Base-by-base conservation (phyloP, 2,797 vertebrate species). In the Amphiprion clarkii region DNA sequence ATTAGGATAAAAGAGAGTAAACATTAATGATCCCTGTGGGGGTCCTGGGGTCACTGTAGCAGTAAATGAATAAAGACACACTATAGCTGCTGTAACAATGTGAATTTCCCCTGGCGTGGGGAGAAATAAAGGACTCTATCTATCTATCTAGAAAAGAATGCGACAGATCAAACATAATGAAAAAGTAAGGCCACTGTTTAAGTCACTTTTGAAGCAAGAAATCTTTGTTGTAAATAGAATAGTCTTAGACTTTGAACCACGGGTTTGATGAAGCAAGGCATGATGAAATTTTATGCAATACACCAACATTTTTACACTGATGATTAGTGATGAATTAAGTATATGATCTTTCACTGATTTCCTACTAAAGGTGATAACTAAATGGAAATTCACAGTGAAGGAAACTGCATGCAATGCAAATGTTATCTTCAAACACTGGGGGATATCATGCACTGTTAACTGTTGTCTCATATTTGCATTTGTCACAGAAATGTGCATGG, bases 1-100 rank as follows among this genome's bases (percentile, higher is more conserved):
- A 74, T 57, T 70, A 46, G 72, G 69, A 64, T 79, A 69, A 83
- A 54, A 74, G 40, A 64, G 40, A 63, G 84, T 59, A 82, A 83
- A 70, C 54, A 74, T 67, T 68, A 71, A 83, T 85, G 57, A 77
- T 67, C 33, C 66, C 52, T 9, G 27, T 39, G 40, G 63, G 72
- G 61, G 54, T 40, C 62, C 33, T 56, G 29, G 19, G 48, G 67
- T 76, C 75, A 82, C 58, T 31, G 31, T 69, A 62, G 65, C 67
- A 73, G 64, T 44, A 58, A 58, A 83, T 42, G 14, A 62, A 49
- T 68, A 40, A 62, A 57, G 33, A 19, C 19, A 51, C 13, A 39
- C 39, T 40, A 27, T 31, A 71, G n/a, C n/a, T n/a, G n/a, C n/a
- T n/a, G n/a, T n/a, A n/a, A n/a, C n/a, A n/a, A n/a, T n/a, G n/a